Percentiles rank a stretch among this genome's conserved stretches.
phyloP scores from a whole-genome alignment of 2,797 vertebrate species.

The Takifugu rubripes region DNA sequence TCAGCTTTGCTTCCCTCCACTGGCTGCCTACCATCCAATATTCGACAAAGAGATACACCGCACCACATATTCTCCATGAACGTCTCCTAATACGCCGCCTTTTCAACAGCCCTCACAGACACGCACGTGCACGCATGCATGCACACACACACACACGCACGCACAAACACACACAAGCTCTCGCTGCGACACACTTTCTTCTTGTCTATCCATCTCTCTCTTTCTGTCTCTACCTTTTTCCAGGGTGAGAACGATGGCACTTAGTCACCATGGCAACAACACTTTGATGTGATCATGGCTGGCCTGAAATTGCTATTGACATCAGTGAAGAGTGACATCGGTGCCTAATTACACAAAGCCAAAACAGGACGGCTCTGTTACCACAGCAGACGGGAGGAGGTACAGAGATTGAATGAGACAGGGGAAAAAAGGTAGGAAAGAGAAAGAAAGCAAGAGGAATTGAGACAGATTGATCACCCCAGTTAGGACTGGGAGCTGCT shows the following conservation, averaged over 20 bases:
- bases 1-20: slow-evolving; percentile 24
- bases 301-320: slow-evolving; percentile 73
- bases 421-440: background rate
- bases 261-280: slow-evolving; percentile 78
- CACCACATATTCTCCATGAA: slow-evolving; percentile 22
- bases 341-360: slow-evolving; percentile 65
- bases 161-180: slow-evolving; percentile 27
- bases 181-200: slow-evolving; percentile 33
- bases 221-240: slow-evolving; percentile 32
- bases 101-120: slow-evolving; percentile 15
- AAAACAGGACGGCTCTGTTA: slow-evolving; percentile 44
- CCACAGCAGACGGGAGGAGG: slow-evolving; percentile 6
- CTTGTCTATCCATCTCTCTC: slow-evolving; percentile 33
- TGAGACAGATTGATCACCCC: slow-evolving; percentile 36
- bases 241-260: slow-evolving; percentile 74
- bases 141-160: slow-evolving; percentile 8
- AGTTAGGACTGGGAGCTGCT: slow-evolving; percentile 35
- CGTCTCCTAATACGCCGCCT: slow-evolving; percentile 14
- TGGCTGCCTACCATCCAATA: slow-evolving; percentile 43
- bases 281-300: slow-evolving; percentile 75
- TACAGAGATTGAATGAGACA: background rate
- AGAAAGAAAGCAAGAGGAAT: slow-evolving; percentile 6
- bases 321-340: slow-evolving; percentile 73
- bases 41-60: slow-evolving; percentile 37
- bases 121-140: slow-evolving; percentile 27